These are phyloP conservation scores for Cisticola juncidis DNA, from an alignment of 2,113 vertebrate genomes.

Conservation along the genomic window DNA sequence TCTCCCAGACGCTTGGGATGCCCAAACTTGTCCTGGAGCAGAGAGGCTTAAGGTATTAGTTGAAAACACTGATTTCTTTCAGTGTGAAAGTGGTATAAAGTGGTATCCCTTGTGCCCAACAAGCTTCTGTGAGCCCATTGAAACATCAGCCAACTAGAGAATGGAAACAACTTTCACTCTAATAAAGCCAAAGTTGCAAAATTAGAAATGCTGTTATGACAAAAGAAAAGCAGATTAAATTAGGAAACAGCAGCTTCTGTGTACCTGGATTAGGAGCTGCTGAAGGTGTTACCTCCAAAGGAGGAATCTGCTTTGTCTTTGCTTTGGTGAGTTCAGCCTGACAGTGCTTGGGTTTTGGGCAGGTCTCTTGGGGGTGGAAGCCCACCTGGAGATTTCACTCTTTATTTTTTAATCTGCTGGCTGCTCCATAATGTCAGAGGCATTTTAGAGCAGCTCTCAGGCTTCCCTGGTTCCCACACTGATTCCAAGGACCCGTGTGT, in stretches of 20 bases:
- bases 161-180: background rate
- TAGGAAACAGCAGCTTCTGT: background rate
- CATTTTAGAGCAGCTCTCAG: background rate
- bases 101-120: accelerated
- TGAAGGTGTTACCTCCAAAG: background rate
- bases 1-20: background rate
- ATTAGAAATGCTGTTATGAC: background rate
- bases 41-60: background rate
- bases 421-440: background rate
- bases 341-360: accelerated
- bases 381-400: background rate
- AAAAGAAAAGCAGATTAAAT: background rate
- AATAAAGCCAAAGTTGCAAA: background rate
- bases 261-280: background rate
- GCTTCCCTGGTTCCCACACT: background rate
- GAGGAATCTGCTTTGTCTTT: background rate
- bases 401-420: background rate
- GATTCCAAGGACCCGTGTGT: background rate
- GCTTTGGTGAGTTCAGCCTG: background rate
- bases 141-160: background rate
- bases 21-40: conserved; percentile 33
- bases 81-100: background rate
- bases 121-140: background rate
- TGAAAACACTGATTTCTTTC: background rate
- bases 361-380: background rate